phyloP scores from a whole-genome alignment of 2,888 invertebrate species.

The Lypha dubia region DNA sequence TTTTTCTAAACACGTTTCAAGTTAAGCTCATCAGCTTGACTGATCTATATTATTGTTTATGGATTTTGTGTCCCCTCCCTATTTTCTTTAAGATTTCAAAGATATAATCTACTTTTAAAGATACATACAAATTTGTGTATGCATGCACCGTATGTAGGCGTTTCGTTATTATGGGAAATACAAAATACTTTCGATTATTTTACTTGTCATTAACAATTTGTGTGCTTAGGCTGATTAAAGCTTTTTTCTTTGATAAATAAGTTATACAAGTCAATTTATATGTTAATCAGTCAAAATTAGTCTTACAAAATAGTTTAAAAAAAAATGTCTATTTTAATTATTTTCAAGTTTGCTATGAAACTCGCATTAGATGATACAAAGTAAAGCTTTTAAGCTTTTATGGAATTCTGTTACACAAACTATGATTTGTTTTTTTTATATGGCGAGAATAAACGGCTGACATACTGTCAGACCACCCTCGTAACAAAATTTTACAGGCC shows the following conservation, averaged over 20 bases:
- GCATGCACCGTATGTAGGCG: constrained; percentile 24
- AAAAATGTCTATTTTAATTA: not conserved
- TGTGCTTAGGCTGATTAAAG: not conserved
- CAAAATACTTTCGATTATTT: constrained; percentile 5
- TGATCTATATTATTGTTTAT: constrained; percentile 1
- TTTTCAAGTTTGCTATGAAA: not conserved
- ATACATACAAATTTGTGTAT: constrained; percentile 11
- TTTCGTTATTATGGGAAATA: constrained; percentile 40
- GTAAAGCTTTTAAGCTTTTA: too few relatives aligned
- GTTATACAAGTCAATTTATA: constrained; percentile 2
- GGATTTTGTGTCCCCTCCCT: not conserved
- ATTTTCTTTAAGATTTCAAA: constrained; percentile 8
- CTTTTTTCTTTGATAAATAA: too few relatives aligned
- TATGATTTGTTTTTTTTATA: too few relatives aligned
- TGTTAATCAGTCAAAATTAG: not conserved
- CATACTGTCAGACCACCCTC: too few relatives aligned
- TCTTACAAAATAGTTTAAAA: not conserved
- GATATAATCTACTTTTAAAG: constrained; percentile 11
- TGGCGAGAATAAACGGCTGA: too few relatives aligned
- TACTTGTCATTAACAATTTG: not conserved
- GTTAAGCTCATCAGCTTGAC: constrained; percentile 26
- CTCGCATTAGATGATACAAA: not conserved
- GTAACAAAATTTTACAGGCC: not conserved
- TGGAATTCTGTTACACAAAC: too few relatives aligned
- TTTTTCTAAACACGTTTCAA: not conserved